A percentile compares a stretch with the other conserved stretches of the same genome.
phyloP scores from a whole-genome alignment of 2,113 vertebrate genomes.

The Tragelaphus strepsiceros region DNA sequence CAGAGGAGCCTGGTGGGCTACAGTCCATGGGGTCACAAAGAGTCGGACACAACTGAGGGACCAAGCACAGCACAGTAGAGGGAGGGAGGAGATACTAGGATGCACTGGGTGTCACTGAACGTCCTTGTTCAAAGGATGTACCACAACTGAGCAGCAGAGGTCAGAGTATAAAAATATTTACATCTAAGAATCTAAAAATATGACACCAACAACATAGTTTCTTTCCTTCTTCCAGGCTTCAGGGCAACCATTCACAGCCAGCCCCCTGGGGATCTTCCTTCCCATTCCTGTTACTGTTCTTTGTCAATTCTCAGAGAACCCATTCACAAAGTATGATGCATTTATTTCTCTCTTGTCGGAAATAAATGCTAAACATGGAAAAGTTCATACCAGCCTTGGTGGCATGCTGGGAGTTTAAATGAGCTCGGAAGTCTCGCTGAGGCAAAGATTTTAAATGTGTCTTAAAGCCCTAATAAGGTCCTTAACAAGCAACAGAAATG shows the following conservation, averaged over 20 bases:
- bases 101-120: not conserved
- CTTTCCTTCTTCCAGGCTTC: slow-evolving; percentile 54
- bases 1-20: not conserved
- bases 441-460: slow-evolving; percentile 65
- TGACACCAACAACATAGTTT: not conserved
- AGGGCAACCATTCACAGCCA: slow-evolving; percentile 26
- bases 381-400: slow-evolving; percentile 61
- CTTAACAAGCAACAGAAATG: slow-evolving; percentile 60
- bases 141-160: slow-evolving; percentile 15
- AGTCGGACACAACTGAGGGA: not conserved
- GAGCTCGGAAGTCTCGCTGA: slow-evolving; percentile 69
- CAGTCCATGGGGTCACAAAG: not conserved
- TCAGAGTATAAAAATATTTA: slow-evolving; percentile 41
- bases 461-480: slow-evolving; percentile 71
- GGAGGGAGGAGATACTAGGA: not conserved
- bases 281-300: not conserved
- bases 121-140: not conserved
- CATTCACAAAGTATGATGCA: slow-evolving; percentile 58
- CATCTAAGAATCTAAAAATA: not conserved
- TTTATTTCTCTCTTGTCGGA: slow-evolving; percentile 71
- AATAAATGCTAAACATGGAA: slow-evolving; percentile 66
- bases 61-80: not conserved
- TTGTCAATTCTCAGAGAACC: slow-evolving; percentile 61
- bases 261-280: not conserved
- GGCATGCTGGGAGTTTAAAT: slow-evolving; percentile 71